These are phyloP conservation scores for Caenorhabditis becei DNA, from an alignment of 2,888 invertebrate genomes.

Conservation along the genomic window DNA sequence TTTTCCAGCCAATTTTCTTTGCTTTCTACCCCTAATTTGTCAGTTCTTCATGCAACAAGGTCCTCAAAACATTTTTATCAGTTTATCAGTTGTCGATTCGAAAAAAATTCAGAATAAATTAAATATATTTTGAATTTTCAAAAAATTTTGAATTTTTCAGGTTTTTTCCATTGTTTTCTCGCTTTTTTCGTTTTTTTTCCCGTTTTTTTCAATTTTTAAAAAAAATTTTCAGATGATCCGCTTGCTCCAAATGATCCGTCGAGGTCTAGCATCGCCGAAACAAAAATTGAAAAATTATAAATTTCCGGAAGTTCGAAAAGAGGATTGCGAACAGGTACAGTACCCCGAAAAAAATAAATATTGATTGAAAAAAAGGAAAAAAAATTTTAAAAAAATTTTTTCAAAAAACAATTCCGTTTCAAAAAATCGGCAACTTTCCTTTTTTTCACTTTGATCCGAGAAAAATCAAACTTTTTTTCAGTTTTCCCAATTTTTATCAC, in stretches of 20 bases:
- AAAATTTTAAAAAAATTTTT: slow-evolving; percentile 5
- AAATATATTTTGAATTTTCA: neutral
- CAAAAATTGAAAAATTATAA: slow-evolving; percentile 74
- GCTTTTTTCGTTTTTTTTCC: neutral
- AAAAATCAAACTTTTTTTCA: too few relatives aligned
- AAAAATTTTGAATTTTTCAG: too few relatives aligned
- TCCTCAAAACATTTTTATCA: neutral
- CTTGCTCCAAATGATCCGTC: slow-evolving; percentile 10
- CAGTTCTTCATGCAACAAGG: neutral
- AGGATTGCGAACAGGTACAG: slow-evolving; percentile 76
- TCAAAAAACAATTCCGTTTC: neutral
- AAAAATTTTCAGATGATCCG: slow-evolving; percentile 36
- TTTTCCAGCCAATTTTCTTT: too few relatives aligned
- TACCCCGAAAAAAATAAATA: neutral
- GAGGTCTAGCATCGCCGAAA: slow-evolving; percentile 60
- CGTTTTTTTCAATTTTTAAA: slow-evolving; percentile 6
- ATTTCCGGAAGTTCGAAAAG: slow-evolving; percentile 74
- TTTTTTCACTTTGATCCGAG: too few relatives aligned
- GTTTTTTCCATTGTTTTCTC: neutral
- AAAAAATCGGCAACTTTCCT: neutral
- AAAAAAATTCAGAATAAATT: neutral
- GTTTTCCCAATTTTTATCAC: too few relatives aligned
- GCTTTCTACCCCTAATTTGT: neutral
- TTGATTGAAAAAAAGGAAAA: neutral
- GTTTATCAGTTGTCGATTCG: neutral